Conservation (phyloP, 37 sponge, comb jelly and placozoan genomes). For the Geodia barretti region DNA sequence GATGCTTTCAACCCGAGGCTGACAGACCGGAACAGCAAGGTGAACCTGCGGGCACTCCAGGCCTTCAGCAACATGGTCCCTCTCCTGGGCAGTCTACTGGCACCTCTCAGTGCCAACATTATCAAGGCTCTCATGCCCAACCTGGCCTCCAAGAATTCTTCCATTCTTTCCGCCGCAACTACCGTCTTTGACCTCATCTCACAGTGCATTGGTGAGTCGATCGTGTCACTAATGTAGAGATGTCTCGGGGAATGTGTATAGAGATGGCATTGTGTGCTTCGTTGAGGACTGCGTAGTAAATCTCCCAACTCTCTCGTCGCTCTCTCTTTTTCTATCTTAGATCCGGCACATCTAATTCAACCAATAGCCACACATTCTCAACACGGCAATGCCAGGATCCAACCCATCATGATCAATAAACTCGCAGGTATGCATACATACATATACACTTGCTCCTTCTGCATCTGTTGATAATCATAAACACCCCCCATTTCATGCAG, state of each 20-base stretch:
- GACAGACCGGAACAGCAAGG: slow-evolving; percentile 88
- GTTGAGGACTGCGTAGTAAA: too few relatives aligned
- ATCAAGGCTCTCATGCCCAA: slow-evolving; percentile 67
- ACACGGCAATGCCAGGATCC: slow-evolving; percentile 67
- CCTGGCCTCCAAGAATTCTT: slow-evolving; percentile 71
- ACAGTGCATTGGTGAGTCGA: slow-evolving; percentile 57
- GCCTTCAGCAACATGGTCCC: slow-evolving; percentile 74
- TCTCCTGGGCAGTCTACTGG: slow-evolving; percentile 54
- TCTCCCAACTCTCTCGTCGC: background rate
- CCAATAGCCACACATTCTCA: slow-evolving; percentile 66
- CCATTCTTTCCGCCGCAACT: slow-evolving; percentile 60
- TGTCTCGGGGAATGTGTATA: too few relatives aligned
- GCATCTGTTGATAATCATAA: background rate
- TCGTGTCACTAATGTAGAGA: too few relatives aligned
- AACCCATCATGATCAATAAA: slow-evolving; percentile 71
- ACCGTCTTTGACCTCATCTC: slow-evolving; percentile 64
- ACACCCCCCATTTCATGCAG: slow-evolving; percentile 26
- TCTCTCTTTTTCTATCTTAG: slow-evolving; percentile 27
- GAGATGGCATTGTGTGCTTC: background rate
- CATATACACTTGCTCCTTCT: background rate
- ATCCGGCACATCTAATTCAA: slow-evolving; percentile 67
- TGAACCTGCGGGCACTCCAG: slow-evolving; percentile 80
- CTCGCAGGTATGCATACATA: slow-evolving; percentile 67
- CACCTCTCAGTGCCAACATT: slow-evolving; percentile 45
- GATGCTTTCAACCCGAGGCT: slow-evolving; percentile 77